phyloP scores from a whole-genome alignment of 2,888 invertebrate genomes.

The Andrena flavipes region DNA sequence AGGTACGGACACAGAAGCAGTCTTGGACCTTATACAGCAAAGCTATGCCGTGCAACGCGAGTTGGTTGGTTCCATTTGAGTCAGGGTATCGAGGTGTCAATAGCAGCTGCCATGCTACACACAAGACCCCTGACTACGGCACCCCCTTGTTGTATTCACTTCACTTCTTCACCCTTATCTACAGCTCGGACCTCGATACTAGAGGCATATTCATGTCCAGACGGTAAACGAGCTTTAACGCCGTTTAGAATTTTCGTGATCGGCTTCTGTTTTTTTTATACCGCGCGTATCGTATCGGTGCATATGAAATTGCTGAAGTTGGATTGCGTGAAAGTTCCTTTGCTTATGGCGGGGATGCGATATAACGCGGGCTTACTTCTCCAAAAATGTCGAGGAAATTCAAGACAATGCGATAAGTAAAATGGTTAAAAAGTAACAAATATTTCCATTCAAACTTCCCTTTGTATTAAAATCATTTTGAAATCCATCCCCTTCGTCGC shows the following conservation, averaged over 20 bases:
- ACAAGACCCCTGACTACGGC: slow-evolving; percentile 80
- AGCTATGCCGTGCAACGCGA: slow-evolving; percentile 75
- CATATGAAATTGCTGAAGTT: too few relatives aligned
- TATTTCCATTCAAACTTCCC: too few relatives aligned
- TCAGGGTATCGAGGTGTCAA: slow-evolving; percentile 84
- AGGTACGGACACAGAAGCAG: slow-evolving; percentile 60
- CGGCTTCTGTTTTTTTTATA: neutral
- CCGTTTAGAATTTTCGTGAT: slow-evolving; percentile 40
- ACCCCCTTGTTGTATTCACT: slow-evolving; percentile 80
- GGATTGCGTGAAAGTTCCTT: too few relatives aligned
- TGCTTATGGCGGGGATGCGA: too few relatives aligned
- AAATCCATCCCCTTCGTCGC: too few relatives aligned
- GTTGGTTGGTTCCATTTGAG: slow-evolving; percentile 83
- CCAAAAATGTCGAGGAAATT: too few relatives aligned
- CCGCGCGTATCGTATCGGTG: too few relatives aligned
- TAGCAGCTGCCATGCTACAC: slow-evolving; percentile 84
- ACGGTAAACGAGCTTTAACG: slow-evolving; percentile 65
- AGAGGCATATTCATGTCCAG: slow-evolving; percentile 77
- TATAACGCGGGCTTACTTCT: too few relatives aligned
- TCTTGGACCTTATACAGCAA: slow-evolving; percentile 71
- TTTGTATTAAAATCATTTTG: too few relatives aligned
- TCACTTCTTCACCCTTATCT: slow-evolving; percentile 83
- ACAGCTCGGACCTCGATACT: slow-evolving; percentile 76
- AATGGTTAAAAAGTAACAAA: too few relatives aligned
- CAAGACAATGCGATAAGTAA: too few relatives aligned